A percentile compares a stretch with the other conserved stretches of the same genome.
Conservation (phyloP, 1,140 invertebrate genomes). For the Drosophila arizonae region DNA sequence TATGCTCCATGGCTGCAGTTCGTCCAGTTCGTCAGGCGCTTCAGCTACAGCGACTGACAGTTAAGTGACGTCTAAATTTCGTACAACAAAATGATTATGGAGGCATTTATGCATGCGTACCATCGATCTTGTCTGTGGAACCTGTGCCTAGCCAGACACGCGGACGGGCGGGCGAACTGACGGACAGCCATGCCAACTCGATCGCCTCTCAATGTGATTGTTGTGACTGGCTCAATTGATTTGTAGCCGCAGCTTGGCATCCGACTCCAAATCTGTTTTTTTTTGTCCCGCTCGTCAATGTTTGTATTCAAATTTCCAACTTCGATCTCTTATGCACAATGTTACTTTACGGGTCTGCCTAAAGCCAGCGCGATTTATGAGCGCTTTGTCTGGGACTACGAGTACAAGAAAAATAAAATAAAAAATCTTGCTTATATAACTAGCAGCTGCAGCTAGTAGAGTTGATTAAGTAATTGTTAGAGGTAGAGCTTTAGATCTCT, state of each 20-base stretch:
- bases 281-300: slow-evolving; percentile 34
- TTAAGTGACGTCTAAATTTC: slow-evolving; percentile 79
- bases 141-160: slow-evolving; percentile 29
- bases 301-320: slow-evolving; percentile 72
- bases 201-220: slow-evolving; percentile 25
- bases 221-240: slow-evolving; percentile 60
- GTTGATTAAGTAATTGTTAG: neutral
- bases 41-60: slow-evolving; percentile 53
- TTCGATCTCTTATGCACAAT: slow-evolving; percentile 14
- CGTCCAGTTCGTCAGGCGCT: slow-evolving; percentile 57
- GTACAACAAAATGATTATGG: slow-evolving; percentile 77
- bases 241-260: slow-evolving; percentile 47
- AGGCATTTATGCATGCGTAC: slow-evolving; percentile 79
- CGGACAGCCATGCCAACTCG: slow-evolving; percentile 34
- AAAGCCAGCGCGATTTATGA: slow-evolving; percentile 61
- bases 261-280: slow-evolving; percentile 32
- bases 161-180: slow-evolving; percentile 8
- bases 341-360: slow-evolving; percentile 35
- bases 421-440: neutral
- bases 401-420: neutral
- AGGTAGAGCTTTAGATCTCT: neutral
- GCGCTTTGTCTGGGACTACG: slow-evolving; percentile 54
- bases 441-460: slow-evolving; percentile 18
- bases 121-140: slow-evolving; percentile 40
- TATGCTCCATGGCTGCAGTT: slow-evolving; percentile 2